Evolutionary conservation across 2,797 vertebrate species (phyloP), one percentile per base, ranked within the genome.

Genomic region (Tarsius wallacei): DNA sequence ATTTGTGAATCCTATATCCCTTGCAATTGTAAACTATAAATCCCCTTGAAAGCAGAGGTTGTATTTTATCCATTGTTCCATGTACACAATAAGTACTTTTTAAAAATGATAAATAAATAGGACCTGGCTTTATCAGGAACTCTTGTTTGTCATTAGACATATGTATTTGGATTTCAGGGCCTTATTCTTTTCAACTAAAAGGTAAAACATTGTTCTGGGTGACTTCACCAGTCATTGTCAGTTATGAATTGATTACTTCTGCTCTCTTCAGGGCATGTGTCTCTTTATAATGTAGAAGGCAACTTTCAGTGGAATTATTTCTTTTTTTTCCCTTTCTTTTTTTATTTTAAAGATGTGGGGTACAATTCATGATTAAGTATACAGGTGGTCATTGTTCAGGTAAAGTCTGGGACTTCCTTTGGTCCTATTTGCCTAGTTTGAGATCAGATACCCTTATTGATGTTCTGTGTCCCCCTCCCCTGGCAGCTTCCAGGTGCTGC

Each of bases 191-290:
- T 81, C 64, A 47, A 77, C 36, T 55, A 33, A 61, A 83, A 82
- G 33, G 59, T 47, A 70, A 74, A 24, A 9, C 5, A 55, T 90
- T 47, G 1, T 17, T 51, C 15, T 53, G 4, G 4, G 55, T 87
- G 36, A 82, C 55, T 76, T 82, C 33, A 87, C 76, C 70, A 87
- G 33, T 77, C 64, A 57, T 90, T n/a, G 90, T 87, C 47, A 49
- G 42, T 51, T 57, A 83, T 78, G 47, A 57, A 78, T 80, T 94
- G 12, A 57, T 77, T 53, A 22, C 24, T 49, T 77, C 55, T 87
- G 70, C 19, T 64, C 22, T 6, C 76, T 15, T 15, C 1, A 53
- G 17, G 11, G 19, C 19, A 24, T 66, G 9, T 12, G 57, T 78
- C 26, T 82, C 59, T 86, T 89, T 87, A 51, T 31, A 64, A 70